A percentile compares a stretch with the other conserved stretches of the same genome.
These are phyloP conservation scores for Fragum fragum DNA, from an alignment of 2,888 invertebrate species.

Conservation along the genomic window DNA sequence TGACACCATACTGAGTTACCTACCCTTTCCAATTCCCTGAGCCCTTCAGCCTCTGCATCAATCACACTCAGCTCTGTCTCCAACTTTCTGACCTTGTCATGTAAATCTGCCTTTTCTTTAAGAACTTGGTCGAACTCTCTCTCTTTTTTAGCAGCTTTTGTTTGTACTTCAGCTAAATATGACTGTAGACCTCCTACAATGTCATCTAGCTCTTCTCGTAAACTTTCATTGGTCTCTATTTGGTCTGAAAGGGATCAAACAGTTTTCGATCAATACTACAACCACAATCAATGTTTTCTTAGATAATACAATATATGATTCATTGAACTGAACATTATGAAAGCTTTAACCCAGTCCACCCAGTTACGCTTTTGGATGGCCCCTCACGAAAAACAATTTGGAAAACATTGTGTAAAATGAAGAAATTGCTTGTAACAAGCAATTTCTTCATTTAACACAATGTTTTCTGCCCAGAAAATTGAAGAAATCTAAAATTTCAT, in stretches of 20 bases:
- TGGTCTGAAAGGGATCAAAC: slow-evolving; percentile 65
- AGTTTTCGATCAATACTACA: no score
- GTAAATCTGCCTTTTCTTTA: slow-evolving; percentile 78
- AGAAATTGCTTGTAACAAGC: no score
- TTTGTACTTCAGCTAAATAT: slow-evolving; percentile 82
- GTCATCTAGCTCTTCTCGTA: slow-evolving; percentile 83
- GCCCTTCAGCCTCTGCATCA: slow-evolving; percentile 76
- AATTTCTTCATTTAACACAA: no score
- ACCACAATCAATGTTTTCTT: no score
- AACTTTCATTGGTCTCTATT: slow-evolving; percentile 77
- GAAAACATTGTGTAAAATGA: no score
- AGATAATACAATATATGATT: no score
- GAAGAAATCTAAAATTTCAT: no score
- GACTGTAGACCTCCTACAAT: slow-evolving; percentile 83
- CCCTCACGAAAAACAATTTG: no score
- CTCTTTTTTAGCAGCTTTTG: slow-evolving; percentile 79
- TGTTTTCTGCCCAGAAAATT: no score
- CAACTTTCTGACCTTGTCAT: slow-evolving; percentile 75
- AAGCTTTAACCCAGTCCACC: no score
- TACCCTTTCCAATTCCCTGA: slow-evolving; percentile 75
- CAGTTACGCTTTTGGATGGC: no score
- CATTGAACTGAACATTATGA: no score
- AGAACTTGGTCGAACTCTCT: slow-evolving; percentile 78
- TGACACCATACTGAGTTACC: slow-evolving; percentile 35
- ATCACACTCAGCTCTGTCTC: slow-evolving; percentile 79